Conservation (phyloP, 1,140 invertebrate species). For the Odontomachus brunneus region DNA sequence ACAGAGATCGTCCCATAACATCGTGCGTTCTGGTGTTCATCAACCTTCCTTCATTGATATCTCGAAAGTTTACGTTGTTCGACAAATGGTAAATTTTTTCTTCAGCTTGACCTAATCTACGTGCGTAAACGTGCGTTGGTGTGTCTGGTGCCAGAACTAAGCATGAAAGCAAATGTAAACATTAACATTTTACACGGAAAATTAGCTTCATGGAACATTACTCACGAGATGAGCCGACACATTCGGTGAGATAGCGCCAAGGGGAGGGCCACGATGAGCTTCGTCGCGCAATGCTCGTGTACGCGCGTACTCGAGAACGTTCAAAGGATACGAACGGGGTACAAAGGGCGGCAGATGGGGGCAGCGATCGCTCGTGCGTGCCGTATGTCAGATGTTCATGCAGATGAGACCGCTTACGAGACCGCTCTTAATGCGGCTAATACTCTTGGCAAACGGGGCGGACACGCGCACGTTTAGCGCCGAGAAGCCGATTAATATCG, state of each 20-base stretch:
- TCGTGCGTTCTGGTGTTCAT: no score
- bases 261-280: slow-evolving; percentile 9
- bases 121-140: no score
- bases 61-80: no score
- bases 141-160: no score
- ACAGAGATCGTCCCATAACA: no score
- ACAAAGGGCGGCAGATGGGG: slow-evolving; percentile 75
- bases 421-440: slow-evolving; percentile 72
- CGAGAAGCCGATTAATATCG: slow-evolving; percentile 41
- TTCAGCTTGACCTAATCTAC: no score
- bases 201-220: no score
- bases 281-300: slow-evolving; percentile 22
- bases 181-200: no score
- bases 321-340: slow-evolving; percentile 32
- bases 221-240: no score
- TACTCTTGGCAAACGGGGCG: slow-evolving; percentile 68
- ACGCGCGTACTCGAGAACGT: slow-evolving; percentile 5
- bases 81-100: no score
- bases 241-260: not conserved
- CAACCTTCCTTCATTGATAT: no score
- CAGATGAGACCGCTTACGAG: slow-evolving; percentile 70
- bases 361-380: slow-evolving; percentile 59
- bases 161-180: no score
- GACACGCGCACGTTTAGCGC: slow-evolving; percentile 33
- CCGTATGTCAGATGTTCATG: slow-evolving; percentile 81